Evolutionary conservation across 2,888 invertebrate species (phyloP).

Genomic region (Asteroscopus sphinx): DNA sequence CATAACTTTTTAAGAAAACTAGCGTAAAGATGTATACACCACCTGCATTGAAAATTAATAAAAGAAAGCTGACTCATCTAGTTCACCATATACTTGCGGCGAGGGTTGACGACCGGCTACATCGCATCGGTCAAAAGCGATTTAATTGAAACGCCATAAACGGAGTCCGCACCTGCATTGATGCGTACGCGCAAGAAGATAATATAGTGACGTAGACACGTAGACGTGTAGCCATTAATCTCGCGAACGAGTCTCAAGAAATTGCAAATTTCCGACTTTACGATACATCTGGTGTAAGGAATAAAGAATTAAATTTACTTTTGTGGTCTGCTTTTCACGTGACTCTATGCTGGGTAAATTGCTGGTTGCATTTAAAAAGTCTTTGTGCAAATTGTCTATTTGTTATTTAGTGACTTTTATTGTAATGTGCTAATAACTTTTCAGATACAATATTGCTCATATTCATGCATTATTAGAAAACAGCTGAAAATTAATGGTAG

Average conservation of each 20-base stretch:
- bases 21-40: slow-evolving; percentile 17
- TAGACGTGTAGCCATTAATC: slow-evolving; percentile 59
- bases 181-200: slow-evolving; percentile 58
- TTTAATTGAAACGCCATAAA: slow-evolving; percentile 86
- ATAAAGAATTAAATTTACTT: slow-evolving; percentile 48
- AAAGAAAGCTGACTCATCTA: slow-evolving; percentile 53
- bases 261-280: slow-evolving; percentile 54
- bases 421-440: no score
- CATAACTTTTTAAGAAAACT: slow-evolving; percentile 29
- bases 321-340: slow-evolving; percentile 34
- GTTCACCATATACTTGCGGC: slow-evolving; percentile 38
- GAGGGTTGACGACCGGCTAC: slow-evolving; percentile 61
- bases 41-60: slow-evolving; percentile 47
- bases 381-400: slow-evolving; percentile 6
- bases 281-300: slow-evolving; percentile 43
- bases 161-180: slow-evolving; percentile 74
- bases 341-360: slow-evolving; percentile 27
- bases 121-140: slow-evolving; percentile 81
- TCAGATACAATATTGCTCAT: no score
- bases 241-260: slow-evolving; percentile 60
- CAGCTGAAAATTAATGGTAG: no score
- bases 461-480: no score
- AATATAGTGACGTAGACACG: slow-evolving; percentile 50
- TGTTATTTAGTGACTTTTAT: slow-evolving; percentile 4
- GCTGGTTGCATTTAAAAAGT: slow-evolving; percentile 5